phyloP scores from a whole-genome alignment of 2,113 vertebrate genomes.

The Promerops cafer region DNA sequence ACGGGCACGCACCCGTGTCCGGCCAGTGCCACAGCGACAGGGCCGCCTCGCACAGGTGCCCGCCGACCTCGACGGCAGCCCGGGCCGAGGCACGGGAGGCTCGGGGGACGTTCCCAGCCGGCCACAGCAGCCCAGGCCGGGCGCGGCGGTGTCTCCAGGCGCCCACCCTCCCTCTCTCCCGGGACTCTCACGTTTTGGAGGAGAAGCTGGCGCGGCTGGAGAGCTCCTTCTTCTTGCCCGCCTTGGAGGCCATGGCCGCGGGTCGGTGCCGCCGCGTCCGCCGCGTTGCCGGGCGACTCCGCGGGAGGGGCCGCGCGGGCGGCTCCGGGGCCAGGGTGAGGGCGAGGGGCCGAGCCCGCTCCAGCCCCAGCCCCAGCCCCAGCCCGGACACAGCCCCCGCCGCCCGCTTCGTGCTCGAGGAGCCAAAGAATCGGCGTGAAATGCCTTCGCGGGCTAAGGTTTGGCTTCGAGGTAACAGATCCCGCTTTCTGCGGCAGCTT shows the following conservation, averaged over 20 bases:
- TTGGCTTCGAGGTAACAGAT: fast-evolving
- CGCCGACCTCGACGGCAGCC: not conserved
- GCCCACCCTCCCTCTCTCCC: not conserved
- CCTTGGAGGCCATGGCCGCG: not conserved
- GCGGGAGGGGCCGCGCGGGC: not conserved
- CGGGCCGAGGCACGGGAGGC: too few relatives aligned
- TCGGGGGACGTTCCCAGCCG: too few relatives aligned
- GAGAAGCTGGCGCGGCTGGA: not conserved
- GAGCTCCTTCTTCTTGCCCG: not conserved
- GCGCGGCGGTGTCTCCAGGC: too few relatives aligned
- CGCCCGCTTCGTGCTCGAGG: fast-evolving
- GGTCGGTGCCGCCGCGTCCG: not conserved
- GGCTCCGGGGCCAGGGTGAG: too few relatives aligned
- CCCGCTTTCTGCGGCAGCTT: fast-evolving
- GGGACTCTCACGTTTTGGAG: not conserved
- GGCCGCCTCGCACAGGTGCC: not conserved
- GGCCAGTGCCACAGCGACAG: not conserved
- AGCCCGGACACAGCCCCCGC: fast-evolving
- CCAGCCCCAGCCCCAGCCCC: fast-evolving
- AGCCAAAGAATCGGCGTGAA: fast-evolving
- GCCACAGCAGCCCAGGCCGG: too few relatives aligned
- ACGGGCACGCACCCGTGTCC: not conserved
- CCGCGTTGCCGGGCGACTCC: constrained; percentile 26
- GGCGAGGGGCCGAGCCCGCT: too few relatives aligned
- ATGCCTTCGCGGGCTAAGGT: fast-evolving